phyloP scores from a whole-genome alignment of 2,888 invertebrate genomes.

The Callosobruchus maculatus region DNA sequence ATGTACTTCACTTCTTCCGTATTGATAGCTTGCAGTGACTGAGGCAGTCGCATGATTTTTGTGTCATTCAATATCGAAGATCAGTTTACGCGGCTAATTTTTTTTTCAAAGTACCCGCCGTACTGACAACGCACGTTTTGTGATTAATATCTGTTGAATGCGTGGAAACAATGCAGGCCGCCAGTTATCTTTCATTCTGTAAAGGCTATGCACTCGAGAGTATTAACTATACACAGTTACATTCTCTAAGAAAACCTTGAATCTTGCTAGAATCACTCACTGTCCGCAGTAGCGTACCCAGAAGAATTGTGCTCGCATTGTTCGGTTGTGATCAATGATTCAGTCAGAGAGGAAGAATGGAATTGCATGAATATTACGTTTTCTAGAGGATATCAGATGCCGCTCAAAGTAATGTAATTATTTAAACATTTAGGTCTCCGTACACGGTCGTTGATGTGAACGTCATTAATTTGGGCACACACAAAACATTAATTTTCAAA shows the following conservation, averaged over 20 bases:
- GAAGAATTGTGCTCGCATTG: background rate
- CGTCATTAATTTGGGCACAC: too few species aligned
- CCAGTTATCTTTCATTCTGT: background rate
- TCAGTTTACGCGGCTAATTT: background rate
- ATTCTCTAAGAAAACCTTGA: background rate
- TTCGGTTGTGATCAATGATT: too few species aligned
- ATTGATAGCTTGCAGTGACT: background rate
- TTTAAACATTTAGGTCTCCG: too few species aligned
- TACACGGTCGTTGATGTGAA: too few species aligned
- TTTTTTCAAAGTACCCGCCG: background rate
- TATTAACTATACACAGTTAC: background rate
- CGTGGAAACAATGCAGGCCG: background rate
- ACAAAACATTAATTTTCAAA: too few species aligned
- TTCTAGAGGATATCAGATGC: too few species aligned
- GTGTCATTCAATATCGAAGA: background rate
- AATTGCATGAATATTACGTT: too few species aligned
- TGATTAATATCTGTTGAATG: background rate
- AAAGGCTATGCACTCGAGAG: background rate
- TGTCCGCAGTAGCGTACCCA: background rate
- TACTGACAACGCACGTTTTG: background rate
- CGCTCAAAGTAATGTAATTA: too few species aligned
- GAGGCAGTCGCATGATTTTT: background rate
- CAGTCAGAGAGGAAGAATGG: too few species aligned
- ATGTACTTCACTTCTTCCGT: too few species aligned
- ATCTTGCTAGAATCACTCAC: background rate